Percentiles rank a stretch among this genome's conserved stretches.
These are phyloP conservation scores for Nothobranchius kuhntae DNA, from an alignment of 2,113 vertebrate species.

Conservation along the genomic window DNA sequence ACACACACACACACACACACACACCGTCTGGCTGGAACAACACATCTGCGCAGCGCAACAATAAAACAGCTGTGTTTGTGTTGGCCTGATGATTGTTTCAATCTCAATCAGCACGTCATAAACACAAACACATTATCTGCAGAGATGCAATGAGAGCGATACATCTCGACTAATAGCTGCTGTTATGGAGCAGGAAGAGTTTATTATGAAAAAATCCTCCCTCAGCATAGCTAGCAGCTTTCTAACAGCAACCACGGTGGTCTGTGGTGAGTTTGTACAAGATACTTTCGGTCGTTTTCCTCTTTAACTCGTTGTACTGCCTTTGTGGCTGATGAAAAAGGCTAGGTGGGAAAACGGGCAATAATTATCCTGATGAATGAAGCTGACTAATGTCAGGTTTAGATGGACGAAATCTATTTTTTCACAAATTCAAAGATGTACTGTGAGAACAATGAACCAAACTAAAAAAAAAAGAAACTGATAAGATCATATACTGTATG, in stretches of 20 bases:
- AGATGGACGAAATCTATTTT: neutral
- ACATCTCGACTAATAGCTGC: conserved; percentile 55
- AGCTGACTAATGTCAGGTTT: neutral
- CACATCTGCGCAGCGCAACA: conserved; percentile 80
- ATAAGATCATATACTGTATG: too few species aligned
- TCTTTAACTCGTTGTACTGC: too few species aligned
- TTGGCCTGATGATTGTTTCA: conserved; percentile 79
- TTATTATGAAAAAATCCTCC: conserved; percentile 52
- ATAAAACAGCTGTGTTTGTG: conserved; percentile 86
- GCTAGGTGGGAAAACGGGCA: neutral
- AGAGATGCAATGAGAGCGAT: conserved; percentile 49
- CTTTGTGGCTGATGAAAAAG: neutral
- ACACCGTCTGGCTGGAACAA: conserved; percentile 77
- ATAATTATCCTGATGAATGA: neutral
- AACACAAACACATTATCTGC: conserved; percentile 53
- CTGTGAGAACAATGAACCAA: neutral
- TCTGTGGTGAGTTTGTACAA: neutral
- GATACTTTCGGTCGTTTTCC: neutral
- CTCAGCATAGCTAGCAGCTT: conserved; percentile 27
- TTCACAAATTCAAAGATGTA: neutral
- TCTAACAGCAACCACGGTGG: neutral
- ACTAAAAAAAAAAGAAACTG: too few species aligned
- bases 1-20: conserved; percentile 35
- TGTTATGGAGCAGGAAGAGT: conserved; percentile 54
- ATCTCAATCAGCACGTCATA: conserved; percentile 63